Evolutionary conservation across 2,888 invertebrate genomes (phyloP).

Genomic region (Eupithecia subumbrata): DNA sequence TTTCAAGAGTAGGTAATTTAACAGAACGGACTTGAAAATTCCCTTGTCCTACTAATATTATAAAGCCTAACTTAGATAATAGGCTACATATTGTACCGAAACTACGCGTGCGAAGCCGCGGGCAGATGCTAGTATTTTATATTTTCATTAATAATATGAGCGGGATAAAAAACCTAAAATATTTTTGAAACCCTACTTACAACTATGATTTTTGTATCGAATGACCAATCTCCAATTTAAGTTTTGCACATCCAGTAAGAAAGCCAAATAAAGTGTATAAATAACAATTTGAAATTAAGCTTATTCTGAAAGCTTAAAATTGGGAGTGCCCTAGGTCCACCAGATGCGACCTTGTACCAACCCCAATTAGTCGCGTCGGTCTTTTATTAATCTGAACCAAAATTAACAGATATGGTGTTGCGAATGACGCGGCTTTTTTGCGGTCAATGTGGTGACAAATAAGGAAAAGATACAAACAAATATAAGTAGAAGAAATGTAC

Average conservation of each 20-base stretch:
- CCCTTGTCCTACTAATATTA: no score
- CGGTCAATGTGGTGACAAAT: constrained; percentile 45
- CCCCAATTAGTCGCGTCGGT: constrained; percentile 72
- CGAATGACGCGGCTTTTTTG: constrained; percentile 65
- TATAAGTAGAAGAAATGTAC: background rate
- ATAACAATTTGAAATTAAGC: background rate
- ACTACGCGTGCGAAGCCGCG: no score
- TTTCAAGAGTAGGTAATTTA: no score
- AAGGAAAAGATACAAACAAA: background rate
- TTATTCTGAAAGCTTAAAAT: background rate
- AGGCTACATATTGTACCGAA: no score
- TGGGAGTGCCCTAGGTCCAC: constrained; percentile 16
- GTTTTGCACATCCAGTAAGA: background rate
- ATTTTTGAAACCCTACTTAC: background rate
- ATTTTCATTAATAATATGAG: background rate
- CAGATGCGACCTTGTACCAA: constrained; percentile 66
- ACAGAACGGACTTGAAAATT: no score
- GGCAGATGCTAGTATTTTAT: no score
- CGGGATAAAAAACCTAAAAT: background rate
- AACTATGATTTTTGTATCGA: background rate
- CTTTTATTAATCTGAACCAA: constrained; percentile 72
- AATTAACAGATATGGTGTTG: constrained; percentile 69
- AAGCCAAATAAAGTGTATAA: background rate
- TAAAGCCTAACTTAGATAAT: no score
- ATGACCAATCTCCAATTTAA: background rate